These are phyloP conservation scores for Forpus xanthops DNA, from an alignment of 2,797 vertebrate species.

Conservation along the genomic window DNA sequence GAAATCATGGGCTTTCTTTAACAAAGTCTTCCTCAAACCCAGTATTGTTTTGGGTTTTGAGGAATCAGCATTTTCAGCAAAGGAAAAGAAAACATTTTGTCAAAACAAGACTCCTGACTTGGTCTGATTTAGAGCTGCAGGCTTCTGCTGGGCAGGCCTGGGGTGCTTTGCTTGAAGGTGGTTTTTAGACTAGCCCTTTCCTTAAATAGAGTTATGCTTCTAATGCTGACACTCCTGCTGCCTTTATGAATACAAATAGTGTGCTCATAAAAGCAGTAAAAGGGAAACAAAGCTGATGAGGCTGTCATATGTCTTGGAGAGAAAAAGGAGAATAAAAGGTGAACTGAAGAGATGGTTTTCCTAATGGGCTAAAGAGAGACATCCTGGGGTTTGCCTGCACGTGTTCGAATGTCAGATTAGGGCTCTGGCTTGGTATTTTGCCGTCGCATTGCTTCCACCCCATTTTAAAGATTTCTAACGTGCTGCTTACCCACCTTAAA, in stretches of 20 bases:
- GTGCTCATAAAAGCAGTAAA: not conserved
- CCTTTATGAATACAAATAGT: not conserved
- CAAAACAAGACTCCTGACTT: not conserved
- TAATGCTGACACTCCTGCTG: not conserved
- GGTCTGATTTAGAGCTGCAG: not conserved
- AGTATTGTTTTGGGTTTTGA: accelerated
- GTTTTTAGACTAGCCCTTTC: not conserved
- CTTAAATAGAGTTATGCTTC: not conserved
- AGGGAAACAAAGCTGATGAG: not conserved
- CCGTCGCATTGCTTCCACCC: not conserved
- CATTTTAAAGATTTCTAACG: not conserved
- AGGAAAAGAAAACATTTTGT: not conserved
- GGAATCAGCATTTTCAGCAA: not conserved
- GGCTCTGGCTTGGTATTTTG: not conserved
- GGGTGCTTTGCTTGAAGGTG: not conserved
- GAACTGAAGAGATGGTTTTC: not conserved
- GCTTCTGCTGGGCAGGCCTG: not conserved
- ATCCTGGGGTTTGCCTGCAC: accelerated
- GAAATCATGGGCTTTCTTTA: not conserved
- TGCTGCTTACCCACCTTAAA: not conserved
- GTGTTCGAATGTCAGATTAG: not conserved
- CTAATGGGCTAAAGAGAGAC: too few species aligned
- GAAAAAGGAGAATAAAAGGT: not conserved
- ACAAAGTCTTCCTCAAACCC: not conserved
- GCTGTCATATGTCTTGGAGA: not conserved